Conservation (phyloP, 2,797 vertebrate species). For the Rousettus madagascariensis region DNA sequence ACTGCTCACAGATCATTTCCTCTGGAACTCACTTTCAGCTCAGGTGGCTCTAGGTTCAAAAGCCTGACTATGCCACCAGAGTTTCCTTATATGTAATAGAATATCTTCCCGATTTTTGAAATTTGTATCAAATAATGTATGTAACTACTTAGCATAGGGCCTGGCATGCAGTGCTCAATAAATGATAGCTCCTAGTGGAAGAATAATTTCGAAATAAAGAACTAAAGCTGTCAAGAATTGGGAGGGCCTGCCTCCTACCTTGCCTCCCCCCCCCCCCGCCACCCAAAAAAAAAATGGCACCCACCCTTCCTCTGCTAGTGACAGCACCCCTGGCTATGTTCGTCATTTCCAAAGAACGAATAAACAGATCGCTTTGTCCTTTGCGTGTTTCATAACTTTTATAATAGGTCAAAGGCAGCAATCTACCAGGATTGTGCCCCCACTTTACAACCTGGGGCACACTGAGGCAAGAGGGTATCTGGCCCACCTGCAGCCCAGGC, state of each 20-base stretch:
- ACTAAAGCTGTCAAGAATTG: neutral
- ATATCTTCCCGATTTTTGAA: neutral
- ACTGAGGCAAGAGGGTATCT: neutral
- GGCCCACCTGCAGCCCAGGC: neutral
- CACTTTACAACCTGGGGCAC: neutral
- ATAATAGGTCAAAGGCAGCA: neutral
- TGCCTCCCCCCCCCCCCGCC: too few relatives aligned
- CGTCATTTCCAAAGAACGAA: neutral
- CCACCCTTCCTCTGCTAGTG: too few relatives aligned
- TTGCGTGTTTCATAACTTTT: neutral
- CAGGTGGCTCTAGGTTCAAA: neutral
- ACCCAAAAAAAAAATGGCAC: neutral
- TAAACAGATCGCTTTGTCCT: neutral
- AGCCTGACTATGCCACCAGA: neutral
- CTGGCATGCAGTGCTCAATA: neutral
- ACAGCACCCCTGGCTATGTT: neutral
- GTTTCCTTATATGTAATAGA: neutral
- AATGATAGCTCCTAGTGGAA: neutral
- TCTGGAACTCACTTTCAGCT: neutral
- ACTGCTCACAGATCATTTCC: neutral
- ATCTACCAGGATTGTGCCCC: fast-evolving
- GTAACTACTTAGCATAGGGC: neutral
- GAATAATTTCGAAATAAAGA: neutral
- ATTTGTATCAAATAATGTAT: neutral
- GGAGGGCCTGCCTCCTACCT: neutral